Evolutionary conservation across 1,140 invertebrate species (phyloP), one percentile per base, ranked within the genome.

Genomic region (Hylaeus anthracinus): DNA sequence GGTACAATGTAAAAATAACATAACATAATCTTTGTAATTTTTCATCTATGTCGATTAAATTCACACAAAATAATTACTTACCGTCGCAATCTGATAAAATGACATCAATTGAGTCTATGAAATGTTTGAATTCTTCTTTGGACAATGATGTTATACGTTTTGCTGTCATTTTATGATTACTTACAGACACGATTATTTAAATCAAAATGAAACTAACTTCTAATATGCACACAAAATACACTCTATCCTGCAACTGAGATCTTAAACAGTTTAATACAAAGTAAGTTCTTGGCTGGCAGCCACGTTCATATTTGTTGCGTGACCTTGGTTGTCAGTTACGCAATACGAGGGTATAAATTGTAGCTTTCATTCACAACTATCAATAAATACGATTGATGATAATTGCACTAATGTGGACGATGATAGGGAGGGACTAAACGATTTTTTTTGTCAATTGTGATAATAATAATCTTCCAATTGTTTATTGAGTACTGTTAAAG

Each of bases 81-180:
- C 94, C 94, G 88, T 94, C 94, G 72, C 94, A 94, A 71, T 94
- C 94, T 45, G 93, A 92, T 58, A 94, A 80, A 67, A 94, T 89
- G 58, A 91, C 90, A 73, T 94, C 93, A 81, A 94, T 88, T 1
- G 91, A 92, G 69, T 92, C 80, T 1, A 94, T 71, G 74, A 94
- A 91, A 72, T 81, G 84, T 72, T 87, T 80, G n/a, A 92, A 86
- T 76, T 91, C 90, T 14, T 79, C 84, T 74, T 88, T 88, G 14
- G 88, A 83, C 5, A 91, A 71, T 9, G 90, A 86, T 15, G 74
- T 79, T 60, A 91, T 63, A 56, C 73, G 77, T 79, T 79, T 89
- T 9, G 71, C 37, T 55, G 83, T 63, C 89, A 90, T 91, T 71
- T 79, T 80, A 14, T 48, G n/a, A 83, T 26, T 61, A 72, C 39